Percentiles rank a stretch among this genome's conserved stretches.
These are phyloP conservation scores for Kryptolebias ocellatus DNA, from an alignment of 2,797 vertebrate species.

Conservation along the genomic window DNA sequence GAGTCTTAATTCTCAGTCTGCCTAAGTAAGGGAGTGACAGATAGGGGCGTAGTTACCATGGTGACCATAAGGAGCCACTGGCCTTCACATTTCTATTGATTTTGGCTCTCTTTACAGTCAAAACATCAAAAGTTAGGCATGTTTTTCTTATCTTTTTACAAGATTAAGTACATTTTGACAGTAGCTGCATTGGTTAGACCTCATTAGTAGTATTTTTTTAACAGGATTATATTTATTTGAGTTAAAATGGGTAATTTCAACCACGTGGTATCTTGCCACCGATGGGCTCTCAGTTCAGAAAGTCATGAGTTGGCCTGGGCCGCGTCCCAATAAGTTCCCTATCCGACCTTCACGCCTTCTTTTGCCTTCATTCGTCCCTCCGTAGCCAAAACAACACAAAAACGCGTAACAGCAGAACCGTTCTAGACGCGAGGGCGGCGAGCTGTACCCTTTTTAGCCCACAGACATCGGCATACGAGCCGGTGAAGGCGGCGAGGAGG, in stretches of 20 bases:
- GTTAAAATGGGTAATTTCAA: neutral
- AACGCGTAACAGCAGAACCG: accelerated
- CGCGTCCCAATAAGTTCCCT: neutral
- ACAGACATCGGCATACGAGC: accelerated
- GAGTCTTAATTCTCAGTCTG: too few relatives aligned
- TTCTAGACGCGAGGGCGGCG: accelerated
- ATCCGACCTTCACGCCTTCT: neutral
- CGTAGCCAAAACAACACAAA: accelerated
- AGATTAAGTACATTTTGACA: neutral
- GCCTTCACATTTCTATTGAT: too few relatives aligned
- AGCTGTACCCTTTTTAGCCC: accelerated
- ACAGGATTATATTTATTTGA: slow-evolving; percentile 1
- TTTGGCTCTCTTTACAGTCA: too few relatives aligned
- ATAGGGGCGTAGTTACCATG: too few relatives aligned
- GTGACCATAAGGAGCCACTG: too few relatives aligned
- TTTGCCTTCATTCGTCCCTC: neutral
- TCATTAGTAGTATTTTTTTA: neutral
- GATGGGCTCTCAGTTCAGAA: slow-evolving; percentile 37
- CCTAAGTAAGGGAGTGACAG: too few relatives aligned
- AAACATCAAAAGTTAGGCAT: too few relatives aligned
- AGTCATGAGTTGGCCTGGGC: slow-evolving; percentile 16
- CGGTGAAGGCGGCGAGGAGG: neutral
- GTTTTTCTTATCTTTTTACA: too few relatives aligned
- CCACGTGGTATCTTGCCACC: slow-evolving; percentile 44
- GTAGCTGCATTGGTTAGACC: neutral